These are phyloP conservation scores for Otocyon megalotis DNA, from an alignment of 2,113 vertebrate genomes.

Conservation along the genomic window DNA sequence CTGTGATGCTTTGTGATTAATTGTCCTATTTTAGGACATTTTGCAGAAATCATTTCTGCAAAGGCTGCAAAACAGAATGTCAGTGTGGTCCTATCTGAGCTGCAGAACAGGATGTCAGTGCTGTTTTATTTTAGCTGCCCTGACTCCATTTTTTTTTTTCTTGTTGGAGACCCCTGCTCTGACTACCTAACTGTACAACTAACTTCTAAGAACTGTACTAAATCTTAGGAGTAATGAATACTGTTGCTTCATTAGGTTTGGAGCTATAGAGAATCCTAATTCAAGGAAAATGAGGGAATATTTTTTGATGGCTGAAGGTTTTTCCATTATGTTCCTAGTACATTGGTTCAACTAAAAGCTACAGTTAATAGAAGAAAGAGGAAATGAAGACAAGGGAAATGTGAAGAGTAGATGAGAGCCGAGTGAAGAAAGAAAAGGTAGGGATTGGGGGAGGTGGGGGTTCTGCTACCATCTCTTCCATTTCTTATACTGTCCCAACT, in stretches of 20 bases:
- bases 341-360: neutral
- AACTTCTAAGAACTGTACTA: no score
- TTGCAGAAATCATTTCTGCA: no score
- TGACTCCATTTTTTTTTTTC: no score
- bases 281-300: constrained; percentile 30
- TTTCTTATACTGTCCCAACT: neutral
- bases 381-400: neutral
- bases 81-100: no score
- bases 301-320: neutral
- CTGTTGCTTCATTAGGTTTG: neutral
- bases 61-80: no score
- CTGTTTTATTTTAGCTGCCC: no score
- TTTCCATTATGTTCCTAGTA: constrained; percentile 2
- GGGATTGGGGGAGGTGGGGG: fast-evolving
- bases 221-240: neutral
- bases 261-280: neutral
- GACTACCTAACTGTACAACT: no score
- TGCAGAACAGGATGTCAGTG: no score
- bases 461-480: neutral
- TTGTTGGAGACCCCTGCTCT: no score
- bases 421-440: neutral
- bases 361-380: neutral
- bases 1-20: no score
- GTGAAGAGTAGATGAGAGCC: neutral
- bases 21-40: no score